These are phyloP conservation scores for Hydropsyche tenuis DNA, from an alignment of 1,140 invertebrate species.

Conservation along the genomic window DNA sequence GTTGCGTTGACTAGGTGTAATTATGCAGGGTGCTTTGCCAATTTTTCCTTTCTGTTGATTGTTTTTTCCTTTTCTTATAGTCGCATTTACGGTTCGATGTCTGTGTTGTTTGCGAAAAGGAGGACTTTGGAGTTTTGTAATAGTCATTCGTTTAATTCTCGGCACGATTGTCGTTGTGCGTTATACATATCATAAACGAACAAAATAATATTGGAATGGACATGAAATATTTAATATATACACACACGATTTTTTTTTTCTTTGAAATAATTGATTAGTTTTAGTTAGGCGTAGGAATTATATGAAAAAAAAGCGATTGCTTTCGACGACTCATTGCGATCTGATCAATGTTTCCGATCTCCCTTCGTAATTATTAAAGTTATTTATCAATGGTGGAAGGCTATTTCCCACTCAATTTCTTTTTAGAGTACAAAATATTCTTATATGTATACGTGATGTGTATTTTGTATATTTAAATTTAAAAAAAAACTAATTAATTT, in stretches of 20 bases:
- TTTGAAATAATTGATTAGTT: background rate
- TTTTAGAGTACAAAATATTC: constrained; percentile 40
- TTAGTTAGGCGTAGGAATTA: background rate
- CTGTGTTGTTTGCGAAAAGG: background rate
- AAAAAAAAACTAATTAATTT: constrained; percentile 13
- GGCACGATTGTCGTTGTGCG: constrained; percentile 34
- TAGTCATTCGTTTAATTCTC: constrained; percentile 20
- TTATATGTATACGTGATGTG: constrained; percentile 8
- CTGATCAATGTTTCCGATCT: constrained; percentile 23
- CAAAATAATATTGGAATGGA: background rate
- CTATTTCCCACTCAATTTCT: constrained; percentile 26
- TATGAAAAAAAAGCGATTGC: background rate
- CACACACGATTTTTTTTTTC: background rate
- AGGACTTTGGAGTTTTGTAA: background rate
- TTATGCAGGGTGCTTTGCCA: constrained; percentile 50
- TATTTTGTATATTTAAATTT: too few species aligned
- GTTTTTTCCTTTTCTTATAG: too few species aligned
- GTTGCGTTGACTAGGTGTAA: constrained; percentile 40
- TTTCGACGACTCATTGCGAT: background rate
- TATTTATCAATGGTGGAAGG: constrained; percentile 20
- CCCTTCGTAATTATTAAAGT: constrained; percentile 5
- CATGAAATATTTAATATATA: background rate
- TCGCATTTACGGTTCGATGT: too few species aligned
- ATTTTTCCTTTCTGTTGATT: constrained; percentile 43
- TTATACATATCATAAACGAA: constrained; percentile 46